A percentile compares a stretch with the other conserved stretches of the same genome.
Conservation (phyloP, 2,888 invertebrate species). For the Drosophila differens region DNA sequence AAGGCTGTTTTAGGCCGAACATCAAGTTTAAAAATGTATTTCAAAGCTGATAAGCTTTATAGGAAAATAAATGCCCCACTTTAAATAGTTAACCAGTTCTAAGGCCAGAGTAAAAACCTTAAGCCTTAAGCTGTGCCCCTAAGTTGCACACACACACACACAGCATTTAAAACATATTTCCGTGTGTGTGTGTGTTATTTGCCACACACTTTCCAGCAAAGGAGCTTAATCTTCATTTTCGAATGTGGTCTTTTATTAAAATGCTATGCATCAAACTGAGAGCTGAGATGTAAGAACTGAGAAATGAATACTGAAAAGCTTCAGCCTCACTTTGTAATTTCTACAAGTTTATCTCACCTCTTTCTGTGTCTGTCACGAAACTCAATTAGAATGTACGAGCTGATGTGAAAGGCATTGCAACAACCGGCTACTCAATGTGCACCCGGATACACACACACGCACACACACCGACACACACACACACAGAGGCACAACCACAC, state of each 20-base stretch:
- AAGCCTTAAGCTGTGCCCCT: not conserved
- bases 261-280: slow-evolving; percentile 70
- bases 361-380: slow-evolving; percentile 43
- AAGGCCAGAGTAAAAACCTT: not conserved
- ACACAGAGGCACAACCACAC: not conserved
- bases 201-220: slow-evolving; percentile 1
- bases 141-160: not conserved
- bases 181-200: not conserved
- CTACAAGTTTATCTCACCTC: slow-evolving; percentile 8
- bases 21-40: not conserved
- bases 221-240: slow-evolving; percentile 71
- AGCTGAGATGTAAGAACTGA: slow-evolving; percentile 47
- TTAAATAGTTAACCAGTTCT: not conserved
- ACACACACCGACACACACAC: slow-evolving; percentile 15
- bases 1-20: not conserved
- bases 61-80: not conserved
- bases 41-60: not conserved
- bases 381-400: slow-evolving; percentile 71
- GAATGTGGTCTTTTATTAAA: slow-evolving; percentile 65
- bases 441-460: slow-evolving; percentile 31
- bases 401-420: slow-evolving; percentile 23
- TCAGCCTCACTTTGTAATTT: slow-evolving; percentile 20
- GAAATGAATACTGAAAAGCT: slow-evolving; percentile 18
- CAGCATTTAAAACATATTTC: not conserved
- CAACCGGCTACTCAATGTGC: slow-evolving; percentile 20